Evolutionary conservation across 2,113 vertebrate genomes (phyloP), one percentile per base, ranked within the genome.

Genomic region (Mesembrinibis cayennensis): DNA sequence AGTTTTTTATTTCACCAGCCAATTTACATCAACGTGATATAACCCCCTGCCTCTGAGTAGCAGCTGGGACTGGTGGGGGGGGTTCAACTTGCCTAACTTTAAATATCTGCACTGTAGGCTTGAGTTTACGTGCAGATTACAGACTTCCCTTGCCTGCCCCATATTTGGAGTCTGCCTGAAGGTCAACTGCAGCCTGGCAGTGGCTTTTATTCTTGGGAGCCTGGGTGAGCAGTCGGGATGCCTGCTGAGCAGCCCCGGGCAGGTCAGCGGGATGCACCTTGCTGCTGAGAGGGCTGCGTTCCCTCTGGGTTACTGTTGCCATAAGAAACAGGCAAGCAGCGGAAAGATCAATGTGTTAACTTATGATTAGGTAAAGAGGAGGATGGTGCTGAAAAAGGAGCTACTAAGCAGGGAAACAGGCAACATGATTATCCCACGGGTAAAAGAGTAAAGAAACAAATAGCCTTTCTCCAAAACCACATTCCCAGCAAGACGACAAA

Each of bases 1-100:
- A 2, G n/a, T 8, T 69, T 49, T 36, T 53, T 50, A 32, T 83
- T 89, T 82, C 34, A 23, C 34, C 53, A 77, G 80, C 34, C 52
- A 6, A 59, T 87, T 36, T 44, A 27, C 29, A 72, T 10, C 25
- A 36, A 13, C 0, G 10, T 16, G 25, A 4, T 52, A 5, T 0
- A 55, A 62, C 10, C 26, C 18, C 13, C 29, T 49, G 27, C 27
- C 32, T 72, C 18, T 52, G 74, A 42, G 29, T 20, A 49, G 44
- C 63, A 34, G 26, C 40, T 47, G 42, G n/a, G n/a, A 14, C 73
- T 55, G 27, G 10, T 16, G 47, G 11, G 30, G 8, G 12, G 23
- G 22, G 8, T 53, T 56, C 61, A 52, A 1, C 25, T 32, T 61
- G 11, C 20, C 29, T 65, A 2, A 34, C 56, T 21, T 49, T 20